These are phyloP conservation scores for Phrynocephalus versicolor DNA, from an alignment of 2,113 vertebrate species.

Conservation along the genomic window DNA sequence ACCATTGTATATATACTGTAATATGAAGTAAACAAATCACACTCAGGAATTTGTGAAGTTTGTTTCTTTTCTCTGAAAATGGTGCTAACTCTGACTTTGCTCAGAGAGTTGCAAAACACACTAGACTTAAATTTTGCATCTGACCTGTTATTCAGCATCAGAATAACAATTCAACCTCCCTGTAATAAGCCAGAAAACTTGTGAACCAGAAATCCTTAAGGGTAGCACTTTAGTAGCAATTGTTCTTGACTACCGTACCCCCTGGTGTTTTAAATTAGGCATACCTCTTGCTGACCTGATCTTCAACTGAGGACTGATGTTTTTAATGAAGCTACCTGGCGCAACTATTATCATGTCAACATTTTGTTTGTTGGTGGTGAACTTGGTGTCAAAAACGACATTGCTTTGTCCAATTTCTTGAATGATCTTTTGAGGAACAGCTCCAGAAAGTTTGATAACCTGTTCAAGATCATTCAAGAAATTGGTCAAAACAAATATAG, in stretches of 20 bases:
- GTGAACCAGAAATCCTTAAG: neutral
- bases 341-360: neutral
- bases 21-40: neutral
- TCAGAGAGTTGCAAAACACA: neutral
- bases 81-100: neutral
- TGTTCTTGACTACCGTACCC: neutral
- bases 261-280: neutral
- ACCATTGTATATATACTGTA: neutral
- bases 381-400: neutral
- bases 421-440: neutral
- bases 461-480: no score
- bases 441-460: no score
- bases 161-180: neutral
- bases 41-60: neutral
- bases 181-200: neutral
- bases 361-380: neutral
- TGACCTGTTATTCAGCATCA: neutral
- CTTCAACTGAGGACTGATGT: neutral
- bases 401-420: neutral
- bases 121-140: neutral
- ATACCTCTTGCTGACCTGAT: neutral
- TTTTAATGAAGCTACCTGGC: neutral
- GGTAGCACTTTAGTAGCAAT: neutral
- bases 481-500: no score
- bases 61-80: neutral